Base-by-base conservation (phyloP, 2,888 invertebrate genomes). In the Drosophila pullipes region DNA sequence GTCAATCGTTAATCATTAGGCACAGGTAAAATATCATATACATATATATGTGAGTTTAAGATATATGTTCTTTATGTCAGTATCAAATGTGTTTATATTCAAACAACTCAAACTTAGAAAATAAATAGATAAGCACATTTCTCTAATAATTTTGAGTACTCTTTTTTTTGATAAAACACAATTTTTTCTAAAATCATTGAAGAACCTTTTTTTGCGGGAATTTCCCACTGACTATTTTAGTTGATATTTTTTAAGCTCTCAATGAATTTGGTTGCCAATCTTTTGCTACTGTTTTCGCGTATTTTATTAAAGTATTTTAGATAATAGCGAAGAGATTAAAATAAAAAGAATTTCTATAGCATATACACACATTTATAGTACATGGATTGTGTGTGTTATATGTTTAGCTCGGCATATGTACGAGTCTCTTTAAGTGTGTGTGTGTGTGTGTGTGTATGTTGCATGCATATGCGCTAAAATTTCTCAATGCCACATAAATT, bases 401-500 rank as follows among this genome's bases (percentile, higher is more conserved):
- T 68, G 83, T 76, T 81, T 71, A 71, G 58, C 73, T 68, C 85
- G 85, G 76, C 81, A 85, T 78, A 85, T 90, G 90, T 85, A 85
- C 86, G 90, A 87, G 75, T 80, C 85, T 72, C 69, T 78, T 72
- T 81, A 77, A 76, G 37, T 72, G 58, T 35, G 47, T 41, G 49
- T 41, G 33, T 44, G 37, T 72, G 58, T 35, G 47, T 41, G 49
- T 41, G 33, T 44, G 50, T 47, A 25, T 65, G 30, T 52, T 50
- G 57, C 39, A 62, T 67, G 67, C 35, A 53, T 75, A 64, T 82
- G 73, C 76, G 81, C 81, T 74, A 78, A 82, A 88, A 70, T 88
- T 39, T 81, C 90, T 85, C 89, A 73, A 78, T 90, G 85, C 90
- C 82, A 84, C 82, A 89, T 89, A 87, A 89, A 89, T 89, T 85